Evolutionary conservation across 2,113 vertebrate species (phyloP).

Genomic region (Acrocephalus arundinaceus): DNA sequence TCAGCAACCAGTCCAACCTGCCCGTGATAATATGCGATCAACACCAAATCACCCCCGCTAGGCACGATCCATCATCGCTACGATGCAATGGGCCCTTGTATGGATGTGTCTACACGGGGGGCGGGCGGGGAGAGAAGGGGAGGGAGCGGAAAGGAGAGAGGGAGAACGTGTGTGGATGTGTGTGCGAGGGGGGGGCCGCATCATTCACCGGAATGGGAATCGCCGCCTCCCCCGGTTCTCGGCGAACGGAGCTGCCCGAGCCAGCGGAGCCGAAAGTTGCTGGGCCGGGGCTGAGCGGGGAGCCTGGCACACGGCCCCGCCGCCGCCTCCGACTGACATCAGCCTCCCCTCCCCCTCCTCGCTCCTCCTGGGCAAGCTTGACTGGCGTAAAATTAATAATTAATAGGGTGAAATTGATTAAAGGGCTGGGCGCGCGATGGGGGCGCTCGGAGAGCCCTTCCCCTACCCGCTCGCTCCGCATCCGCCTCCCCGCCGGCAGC

Average conservation of each 20-base stretch:
- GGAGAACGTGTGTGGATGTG: neutral
- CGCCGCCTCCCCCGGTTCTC: neutral
- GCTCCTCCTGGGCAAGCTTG: constrained; percentile 71
- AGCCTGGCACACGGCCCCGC: constrained; percentile 36
- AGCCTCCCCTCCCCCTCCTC: constrained; percentile 50
- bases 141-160: constrained; percentile 4
- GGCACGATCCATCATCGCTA: constrained; percentile 81
- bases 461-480: neutral
- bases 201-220: constrained; percentile 11
- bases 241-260: neutral
- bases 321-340: constrained; percentile 50
- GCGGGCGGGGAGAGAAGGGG: constrained; percentile 5
- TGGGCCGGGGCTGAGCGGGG: constrained; percentile 1
- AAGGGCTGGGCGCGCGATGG: constrained; percentile 61
- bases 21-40: constrained; percentile 86
- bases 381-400: constrained; percentile 82
- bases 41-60: constrained; percentile 82
- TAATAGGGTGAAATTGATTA: constrained; percentile 81
- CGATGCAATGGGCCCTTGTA: constrained; percentile 71
- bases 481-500: constrained; percentile 6
- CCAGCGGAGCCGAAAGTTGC: constrained; percentile 39
- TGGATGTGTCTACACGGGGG: constrained; percentile 64
- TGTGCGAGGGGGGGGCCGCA: neutral
- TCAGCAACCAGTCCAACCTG: constrained; percentile 80
- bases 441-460: constrained; percentile 38